Conservation (phyloP, 2,113 vertebrate species). For the Corydoras maculifer region DNA sequence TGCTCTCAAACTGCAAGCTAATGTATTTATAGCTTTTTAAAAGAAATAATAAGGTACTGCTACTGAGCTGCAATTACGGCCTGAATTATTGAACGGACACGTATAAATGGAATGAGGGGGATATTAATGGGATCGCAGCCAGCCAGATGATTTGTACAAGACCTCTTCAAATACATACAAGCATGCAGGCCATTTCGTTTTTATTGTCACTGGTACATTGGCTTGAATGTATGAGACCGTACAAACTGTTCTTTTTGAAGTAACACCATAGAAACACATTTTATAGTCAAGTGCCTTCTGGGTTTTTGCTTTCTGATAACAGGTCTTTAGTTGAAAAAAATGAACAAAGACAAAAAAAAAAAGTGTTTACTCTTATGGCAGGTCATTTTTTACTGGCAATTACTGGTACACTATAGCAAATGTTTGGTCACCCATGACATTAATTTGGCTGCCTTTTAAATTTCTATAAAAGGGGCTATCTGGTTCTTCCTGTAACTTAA, state of each 20-base stretch:
- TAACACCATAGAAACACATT: constrained; percentile 38
- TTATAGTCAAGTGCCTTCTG: constrained; percentile 47
- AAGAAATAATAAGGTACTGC: constrained; percentile 38
- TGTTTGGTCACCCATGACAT: constrained; percentile 42
- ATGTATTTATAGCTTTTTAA: constrained; percentile 39
- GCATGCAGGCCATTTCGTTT: constrained; percentile 36
- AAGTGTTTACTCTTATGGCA: constrained; percentile 21
- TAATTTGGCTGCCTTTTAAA: constrained; percentile 47
- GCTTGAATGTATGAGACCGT: constrained; percentile 43
- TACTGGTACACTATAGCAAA: constrained; percentile 3
- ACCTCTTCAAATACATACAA: constrained; percentile 17
- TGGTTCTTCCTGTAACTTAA: constrained; percentile 63
- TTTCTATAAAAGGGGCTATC: constrained; percentile 55
- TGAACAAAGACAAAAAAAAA: not conserved
- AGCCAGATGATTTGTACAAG: constrained; percentile 43
- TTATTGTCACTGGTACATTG: constrained; percentile 30
- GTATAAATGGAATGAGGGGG: constrained; percentile 37
- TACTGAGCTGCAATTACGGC: constrained; percentile 43
- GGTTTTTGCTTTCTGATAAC: constrained; percentile 29
- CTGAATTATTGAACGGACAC: constrained; percentile 40
- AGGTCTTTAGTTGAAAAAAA: constrained; percentile 16
- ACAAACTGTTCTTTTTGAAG: constrained; percentile 34
- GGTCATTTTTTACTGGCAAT: not conserved
- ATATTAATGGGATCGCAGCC: constrained; percentile 38
- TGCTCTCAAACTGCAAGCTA: constrained; percentile 22